These are phyloP conservation scores for Caenorhabditis briggsae DNA, from an alignment of 1,140 invertebrate species.

Conservation along the genomic window DNA sequence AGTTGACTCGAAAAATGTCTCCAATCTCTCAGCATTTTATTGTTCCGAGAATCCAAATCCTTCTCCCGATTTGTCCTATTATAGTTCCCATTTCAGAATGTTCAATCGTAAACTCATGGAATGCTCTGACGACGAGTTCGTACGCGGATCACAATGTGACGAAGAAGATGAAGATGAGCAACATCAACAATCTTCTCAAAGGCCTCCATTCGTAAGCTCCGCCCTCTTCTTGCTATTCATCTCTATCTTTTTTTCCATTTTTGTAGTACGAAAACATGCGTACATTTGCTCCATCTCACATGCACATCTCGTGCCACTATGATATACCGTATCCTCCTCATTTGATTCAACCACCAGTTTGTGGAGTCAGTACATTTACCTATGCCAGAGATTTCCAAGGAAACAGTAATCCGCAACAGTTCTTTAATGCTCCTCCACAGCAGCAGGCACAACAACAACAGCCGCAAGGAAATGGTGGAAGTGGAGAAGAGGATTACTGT, in stretches of 20 bases:
- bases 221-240: background rate
- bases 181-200: constrained; percentile 28
- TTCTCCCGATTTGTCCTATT: background rate
- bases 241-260: background rate
- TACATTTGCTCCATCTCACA: constrained; percentile 30
- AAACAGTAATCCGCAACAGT: constrained; percentile 4
- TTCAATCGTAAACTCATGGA: constrained; percentile 46
- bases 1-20: no score
- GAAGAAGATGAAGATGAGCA: constrained; percentile 36
- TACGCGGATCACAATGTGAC: constrained; percentile 19
- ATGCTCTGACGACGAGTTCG: constrained; percentile 47
- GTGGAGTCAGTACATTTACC: constrained; percentile 43
- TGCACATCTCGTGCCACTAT: constrained; percentile 38
- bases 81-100: constrained; percentile 29
- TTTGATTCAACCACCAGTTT: constrained; percentile 25
- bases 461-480: constrained; percentile 1
- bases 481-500: constrained; percentile 47
- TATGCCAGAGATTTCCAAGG: constrained; percentile 23
- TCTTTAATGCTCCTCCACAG: constrained; percentile 2
- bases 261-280: constrained; percentile 51
- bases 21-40: no score
- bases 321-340: constrained; percentile 45
- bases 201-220: constrained; percentile 43
- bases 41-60: background rate
- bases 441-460: background rate